phyloP scores from a whole-genome alignment of 1,140 invertebrate genomes.

The Zophobas atratus region DNA sequence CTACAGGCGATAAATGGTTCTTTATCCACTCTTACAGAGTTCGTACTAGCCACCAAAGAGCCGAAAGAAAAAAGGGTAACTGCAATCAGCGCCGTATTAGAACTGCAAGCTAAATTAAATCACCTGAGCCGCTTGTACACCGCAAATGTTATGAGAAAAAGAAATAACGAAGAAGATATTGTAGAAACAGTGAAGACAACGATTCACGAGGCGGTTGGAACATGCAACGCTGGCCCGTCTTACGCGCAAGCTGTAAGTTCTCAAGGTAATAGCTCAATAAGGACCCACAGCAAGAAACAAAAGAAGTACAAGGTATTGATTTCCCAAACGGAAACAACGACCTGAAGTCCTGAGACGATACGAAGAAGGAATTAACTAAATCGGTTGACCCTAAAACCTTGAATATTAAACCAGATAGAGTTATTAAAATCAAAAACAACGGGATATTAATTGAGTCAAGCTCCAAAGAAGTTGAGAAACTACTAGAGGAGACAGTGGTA shows the following conservation, averaged over 20 bases:
- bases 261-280: no score
- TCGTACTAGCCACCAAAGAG: background rate
- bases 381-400: background rate
- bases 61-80: background rate
- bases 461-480: background rate
- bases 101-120: background rate
- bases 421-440: slow-evolving; percentile 1
- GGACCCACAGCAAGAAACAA: background rate
- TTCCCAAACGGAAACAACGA: background rate
- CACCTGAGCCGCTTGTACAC: background rate
- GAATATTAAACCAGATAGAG: background rate
- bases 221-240: background rate
- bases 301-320: slow-evolving; percentile 4
- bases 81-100: background rate
- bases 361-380: background rate
- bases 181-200: background rate
- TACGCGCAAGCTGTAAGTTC: background rate
- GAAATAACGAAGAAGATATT: background rate
- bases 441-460: background rate
- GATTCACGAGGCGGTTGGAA: background rate
- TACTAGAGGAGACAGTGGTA: background rate
- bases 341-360: background rate
- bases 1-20: background rate
- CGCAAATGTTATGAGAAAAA: background rate
- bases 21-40: background rate